These are phyloP conservation scores for Chamaetylas fuelleborni DNA, from an alignment of 2,113 vertebrate species.

Conservation along the genomic window DNA sequence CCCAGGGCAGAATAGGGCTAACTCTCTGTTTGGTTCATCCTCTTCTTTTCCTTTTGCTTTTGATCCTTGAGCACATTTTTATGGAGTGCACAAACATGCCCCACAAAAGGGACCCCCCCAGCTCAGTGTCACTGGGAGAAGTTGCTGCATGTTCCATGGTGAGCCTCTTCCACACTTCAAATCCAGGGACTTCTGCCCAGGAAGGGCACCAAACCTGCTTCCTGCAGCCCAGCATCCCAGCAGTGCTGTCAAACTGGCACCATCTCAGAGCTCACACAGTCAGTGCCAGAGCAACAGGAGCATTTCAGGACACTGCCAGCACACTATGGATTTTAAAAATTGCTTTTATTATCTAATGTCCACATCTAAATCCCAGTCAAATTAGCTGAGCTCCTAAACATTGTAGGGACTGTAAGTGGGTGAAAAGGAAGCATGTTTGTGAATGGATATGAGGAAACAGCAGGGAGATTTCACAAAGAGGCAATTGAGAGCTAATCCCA, in stretches of 20 bases:
- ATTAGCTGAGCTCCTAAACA: neutral
- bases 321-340: neutral
- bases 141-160: neutral
- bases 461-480: neutral
- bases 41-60: neutral
- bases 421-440: neutral
- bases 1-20: neutral
- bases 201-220: neutral
- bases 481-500: neutral
- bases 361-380: neutral
- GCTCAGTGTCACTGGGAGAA: neutral
- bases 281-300: neutral
- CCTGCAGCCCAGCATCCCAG: neutral
- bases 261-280: neutral
- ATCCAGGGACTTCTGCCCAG: neutral
- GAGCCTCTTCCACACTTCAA: neutral
- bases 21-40: neutral
- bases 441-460: neutral
- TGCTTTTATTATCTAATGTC: neutral
- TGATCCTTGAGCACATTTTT: neutral
- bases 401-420: neutral
- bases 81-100: neutral
- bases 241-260: neutral
- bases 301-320: fast-evolving
- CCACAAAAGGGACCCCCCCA: neutral